Conservation (phyloP, 2,113 vertebrate genomes). For the Cygnus atratus region DNA sequence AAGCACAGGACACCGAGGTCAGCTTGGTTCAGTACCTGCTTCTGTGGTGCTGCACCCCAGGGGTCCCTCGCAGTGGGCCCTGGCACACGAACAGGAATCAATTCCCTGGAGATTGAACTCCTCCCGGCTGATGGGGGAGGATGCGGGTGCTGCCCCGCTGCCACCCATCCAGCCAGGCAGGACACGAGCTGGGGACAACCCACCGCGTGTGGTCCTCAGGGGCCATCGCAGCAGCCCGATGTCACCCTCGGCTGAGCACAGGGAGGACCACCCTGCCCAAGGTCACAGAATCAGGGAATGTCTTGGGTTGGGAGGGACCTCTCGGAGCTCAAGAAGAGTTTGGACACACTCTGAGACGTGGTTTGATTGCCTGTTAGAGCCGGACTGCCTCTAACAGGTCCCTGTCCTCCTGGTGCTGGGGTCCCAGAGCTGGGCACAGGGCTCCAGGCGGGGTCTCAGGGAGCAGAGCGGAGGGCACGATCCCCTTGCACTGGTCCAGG, state of each 20-base stretch:
- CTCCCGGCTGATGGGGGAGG: not conserved
- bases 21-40: not conserved
- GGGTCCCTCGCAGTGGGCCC: not conserved
- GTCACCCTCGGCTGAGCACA: not conserved
- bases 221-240: not conserved
- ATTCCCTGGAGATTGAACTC: not conserved
- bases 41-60: rapidly evolving
- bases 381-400: too few relatives aligned
- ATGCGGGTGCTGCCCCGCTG: not conserved
- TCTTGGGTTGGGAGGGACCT: too few relatives aligned
- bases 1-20: rapidly evolving
- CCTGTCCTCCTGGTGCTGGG: too few relatives aligned
- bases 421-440: too few relatives aligned
- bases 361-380: too few relatives aligned
- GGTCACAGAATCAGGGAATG: too few relatives aligned
- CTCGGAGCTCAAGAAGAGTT: too few relatives aligned
- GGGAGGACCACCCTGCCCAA: not conserved
- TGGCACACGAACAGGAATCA: not conserved
- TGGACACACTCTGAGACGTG: too few relatives aligned
- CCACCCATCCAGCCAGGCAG: not conserved
- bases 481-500: not conserved
- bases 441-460: too few relatives aligned
- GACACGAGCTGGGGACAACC: not conserved
- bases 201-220: not conserved
- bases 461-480: too few relatives aligned